phyloP scores from a whole-genome alignment of 2,113 vertebrate genomes.

The Seriola quinqueradiata region DNA sequence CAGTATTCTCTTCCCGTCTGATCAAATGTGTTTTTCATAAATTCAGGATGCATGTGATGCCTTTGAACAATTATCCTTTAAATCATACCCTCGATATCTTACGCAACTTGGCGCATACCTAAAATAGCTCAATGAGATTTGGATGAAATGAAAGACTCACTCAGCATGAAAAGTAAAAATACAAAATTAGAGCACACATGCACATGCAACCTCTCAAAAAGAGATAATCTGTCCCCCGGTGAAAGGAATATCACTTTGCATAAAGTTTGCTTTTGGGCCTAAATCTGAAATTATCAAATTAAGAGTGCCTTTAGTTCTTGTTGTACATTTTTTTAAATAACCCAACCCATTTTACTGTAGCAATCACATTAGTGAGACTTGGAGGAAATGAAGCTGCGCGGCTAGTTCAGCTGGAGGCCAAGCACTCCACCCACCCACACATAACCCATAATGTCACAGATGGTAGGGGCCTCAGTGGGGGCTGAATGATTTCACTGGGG shows the following conservation, averaged over 20 bases:
- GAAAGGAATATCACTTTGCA: conserved; percentile 25
- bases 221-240: conserved; percentile 13
- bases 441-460: conserved; percentile 74
- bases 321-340: conserved; percentile 24
- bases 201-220: conserved; percentile 14
- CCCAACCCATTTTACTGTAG: conserved; percentile 1
- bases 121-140: conserved; percentile 65
- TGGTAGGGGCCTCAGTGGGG: conserved; percentile 63
- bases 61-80: conserved; percentile 40
- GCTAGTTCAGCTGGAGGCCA: conserved; percentile 71
- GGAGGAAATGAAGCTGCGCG: conserved; percentile 58
- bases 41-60: conserved; percentile 35
- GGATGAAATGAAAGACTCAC: conserved; percentile 63
- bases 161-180: conserved; percentile 23
- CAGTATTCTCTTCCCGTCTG: conserved; percentile 33
- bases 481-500: conserved; percentile 60
- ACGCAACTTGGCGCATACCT: conserved; percentile 24
- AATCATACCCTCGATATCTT: conserved; percentile 30
- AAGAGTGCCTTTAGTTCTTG: conserved; percentile 22
- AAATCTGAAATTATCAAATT: conserved; percentile 30
- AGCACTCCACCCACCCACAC: conserved; percentile 62
- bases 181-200: conserved; percentile 30
- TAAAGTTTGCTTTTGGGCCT: background rate
- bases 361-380: conserved; percentile 54
- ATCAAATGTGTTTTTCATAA: conserved; percentile 46